phyloP scores from a whole-genome alignment of 2,888 invertebrate genomes.

The Andrena flavipes region DNA sequence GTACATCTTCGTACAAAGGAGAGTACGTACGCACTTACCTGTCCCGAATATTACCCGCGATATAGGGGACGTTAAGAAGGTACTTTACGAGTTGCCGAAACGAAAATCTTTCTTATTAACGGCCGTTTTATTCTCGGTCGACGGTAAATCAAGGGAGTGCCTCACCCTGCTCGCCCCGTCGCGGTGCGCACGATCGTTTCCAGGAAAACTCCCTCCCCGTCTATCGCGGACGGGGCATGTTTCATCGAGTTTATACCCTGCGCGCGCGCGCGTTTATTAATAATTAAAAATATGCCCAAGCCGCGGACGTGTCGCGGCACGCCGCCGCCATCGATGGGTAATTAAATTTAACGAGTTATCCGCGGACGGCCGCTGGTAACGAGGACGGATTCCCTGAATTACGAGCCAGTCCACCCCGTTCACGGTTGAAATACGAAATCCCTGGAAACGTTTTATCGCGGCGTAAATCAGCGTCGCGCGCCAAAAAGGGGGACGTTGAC shows the following conservation, averaged over 20 bases:
- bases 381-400: conserved; percentile 59
- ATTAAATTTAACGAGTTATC: conserved; percentile 61
- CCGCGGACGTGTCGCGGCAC: neutral
- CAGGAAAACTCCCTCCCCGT: conserved; percentile 47
- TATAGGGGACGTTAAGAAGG: conserved; percentile 67
- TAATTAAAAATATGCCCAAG: conserved; percentile 35
- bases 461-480: conserved; percentile 34
- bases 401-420: conserved; percentile 14
- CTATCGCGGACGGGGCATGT: conserved; percentile 15
- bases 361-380: conserved; percentile 34
- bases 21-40: conserved; percentile 46
- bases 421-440: conserved; percentile 25
- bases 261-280: conserved; percentile 38
- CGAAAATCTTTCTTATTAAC: conserved; percentile 66
- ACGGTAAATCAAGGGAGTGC: conserved; percentile 50
- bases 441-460: conserved; percentile 40
- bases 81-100: conserved; percentile 67
- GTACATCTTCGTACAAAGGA: conserved; percentile 57
- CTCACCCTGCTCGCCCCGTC: neutral
- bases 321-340: conserved; percentile 36
- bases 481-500: neutral
- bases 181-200: conserved; percentile 36
- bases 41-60: conserved; percentile 66
- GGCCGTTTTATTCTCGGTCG: conserved; percentile 55
- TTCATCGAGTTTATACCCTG: conserved; percentile 39